These are phyloP conservation scores for Diarsia brunnea DNA, from an alignment of 2,888 invertebrate species.

Conservation along the genomic window DNA sequence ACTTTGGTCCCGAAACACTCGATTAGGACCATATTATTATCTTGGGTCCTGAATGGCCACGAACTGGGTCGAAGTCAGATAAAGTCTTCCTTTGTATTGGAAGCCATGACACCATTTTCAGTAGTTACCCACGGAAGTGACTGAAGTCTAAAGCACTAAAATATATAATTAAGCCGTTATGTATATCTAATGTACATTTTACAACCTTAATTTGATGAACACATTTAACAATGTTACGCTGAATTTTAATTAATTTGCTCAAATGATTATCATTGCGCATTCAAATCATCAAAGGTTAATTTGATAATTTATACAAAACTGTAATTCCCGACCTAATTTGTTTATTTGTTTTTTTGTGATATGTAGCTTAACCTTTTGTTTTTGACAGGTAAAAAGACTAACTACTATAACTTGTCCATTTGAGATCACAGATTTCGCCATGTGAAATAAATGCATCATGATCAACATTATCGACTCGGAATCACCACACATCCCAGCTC, in stretches of 20 bases:
- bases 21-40: conserved; percentile 34
- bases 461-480: too few relatives aligned
- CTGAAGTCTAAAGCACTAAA: conserved; percentile 25
- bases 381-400: not conserved
- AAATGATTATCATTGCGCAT: not conserved
- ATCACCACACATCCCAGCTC: too few relatives aligned
- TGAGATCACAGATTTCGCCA: not conserved
- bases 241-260: conserved; percentile 9
- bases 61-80: conserved; percentile 27
- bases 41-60: conserved; percentile 32
- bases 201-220: not conserved
- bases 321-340: not conserved
- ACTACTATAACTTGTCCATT: not conserved
- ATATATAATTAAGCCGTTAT: conserved; percentile 3
- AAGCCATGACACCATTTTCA: conserved; percentile 42
- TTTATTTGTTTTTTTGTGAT: not conserved
- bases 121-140: conserved; percentile 23
- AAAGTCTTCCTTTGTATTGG: conserved; percentile 45
- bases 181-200: conserved; percentile 2
- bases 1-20: conserved; percentile 33
- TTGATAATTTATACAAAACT: not conserved
- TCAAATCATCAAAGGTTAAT: not conserved
- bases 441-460: not conserved
- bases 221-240: conserved; percentile 1
- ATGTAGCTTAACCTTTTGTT: not conserved